Evolutionary conservation across 1,140 invertebrate genomes (phyloP).

Genomic region (Neuroterus valhalla): DNA sequence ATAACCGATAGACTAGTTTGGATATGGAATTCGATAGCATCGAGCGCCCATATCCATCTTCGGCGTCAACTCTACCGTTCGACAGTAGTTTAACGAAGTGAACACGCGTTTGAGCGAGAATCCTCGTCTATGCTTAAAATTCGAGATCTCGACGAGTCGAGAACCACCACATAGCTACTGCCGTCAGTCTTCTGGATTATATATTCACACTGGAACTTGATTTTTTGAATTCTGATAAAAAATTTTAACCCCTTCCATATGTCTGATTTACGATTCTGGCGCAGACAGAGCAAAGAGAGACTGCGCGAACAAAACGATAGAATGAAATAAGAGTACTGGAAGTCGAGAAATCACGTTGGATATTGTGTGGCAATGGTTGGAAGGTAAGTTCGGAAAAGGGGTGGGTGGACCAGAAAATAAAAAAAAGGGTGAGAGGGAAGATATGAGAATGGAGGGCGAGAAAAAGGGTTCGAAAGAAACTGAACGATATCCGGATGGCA

Average conservation of each 20-base stretch:
- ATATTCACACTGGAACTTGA: background rate
- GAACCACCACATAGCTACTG: too few species aligned
- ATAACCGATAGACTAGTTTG: too few species aligned
- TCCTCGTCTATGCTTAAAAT: too few species aligned
- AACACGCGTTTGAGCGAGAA: too few species aligned
- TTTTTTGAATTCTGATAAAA: background rate
- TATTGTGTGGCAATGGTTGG: conserved; percentile 38
- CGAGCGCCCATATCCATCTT: too few species aligned
- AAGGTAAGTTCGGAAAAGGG: background rate
- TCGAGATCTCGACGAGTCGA: too few species aligned
- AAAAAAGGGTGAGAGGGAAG: conserved; percentile 16
- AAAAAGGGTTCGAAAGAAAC: conserved; percentile 9
- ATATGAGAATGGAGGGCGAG: background rate
- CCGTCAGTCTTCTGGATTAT: too few species aligned
- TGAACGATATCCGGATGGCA: conserved; percentile 33
- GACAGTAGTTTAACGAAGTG: too few species aligned
- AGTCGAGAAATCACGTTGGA: conserved; percentile 41
- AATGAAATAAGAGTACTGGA: conserved; percentile 35
- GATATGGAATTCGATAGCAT: too few species aligned
- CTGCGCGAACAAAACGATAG: conserved; percentile 7
- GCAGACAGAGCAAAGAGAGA: background rate
- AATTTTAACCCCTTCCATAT: background rate
- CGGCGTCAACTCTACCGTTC: too few species aligned
- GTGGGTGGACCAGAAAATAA: conserved; percentile 12
- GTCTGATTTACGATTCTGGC: background rate